Percentiles rank a stretch among this genome's conserved stretches.
phyloP scores from a whole-genome alignment of 2,797 vertebrate genomes.

The Macropus fuliginosus region DNA sequence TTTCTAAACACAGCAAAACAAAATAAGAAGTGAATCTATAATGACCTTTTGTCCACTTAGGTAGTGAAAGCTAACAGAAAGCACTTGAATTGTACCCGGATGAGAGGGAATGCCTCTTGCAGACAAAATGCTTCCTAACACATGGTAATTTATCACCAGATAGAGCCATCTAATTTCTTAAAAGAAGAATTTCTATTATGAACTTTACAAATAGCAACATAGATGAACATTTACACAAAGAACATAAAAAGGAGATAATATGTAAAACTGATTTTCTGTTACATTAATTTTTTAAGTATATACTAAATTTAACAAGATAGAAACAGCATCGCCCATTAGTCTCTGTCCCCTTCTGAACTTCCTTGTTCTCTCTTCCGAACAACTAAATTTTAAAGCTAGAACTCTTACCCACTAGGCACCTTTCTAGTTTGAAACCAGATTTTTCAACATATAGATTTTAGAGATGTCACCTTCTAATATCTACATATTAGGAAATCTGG shows the following conservation, averaged over 20 bases:
- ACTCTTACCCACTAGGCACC: constrained; percentile 1
- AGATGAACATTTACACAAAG: background rate
- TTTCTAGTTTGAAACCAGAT: background rate
- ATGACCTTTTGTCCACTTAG: constrained; percentile 32
- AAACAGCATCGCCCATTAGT: background rate
- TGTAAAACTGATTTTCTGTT: background rate
- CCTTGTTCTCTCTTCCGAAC: background rate
- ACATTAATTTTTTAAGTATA: background rate
- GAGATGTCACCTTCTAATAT: background rate
- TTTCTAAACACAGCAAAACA: constrained; percentile 46
- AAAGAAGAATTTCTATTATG: background rate
- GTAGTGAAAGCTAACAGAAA: background rate
- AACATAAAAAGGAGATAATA: background rate
- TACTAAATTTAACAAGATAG: background rate
- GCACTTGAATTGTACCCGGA: constrained; percentile 26
- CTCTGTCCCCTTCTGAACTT: background rate
- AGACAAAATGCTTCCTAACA: constrained; percentile 25
- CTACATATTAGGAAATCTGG: background rate
- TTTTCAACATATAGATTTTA: background rate
- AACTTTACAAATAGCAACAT: background rate
- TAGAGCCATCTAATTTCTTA: background rate
- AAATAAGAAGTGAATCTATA: constrained; percentile 14
- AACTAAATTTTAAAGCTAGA: constrained; percentile 50
- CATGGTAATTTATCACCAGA: background rate
- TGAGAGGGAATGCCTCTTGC: background rate